Base-by-base conservation (phyloP, 1,140 invertebrate species). In the Octopus sinensis region DNA sequence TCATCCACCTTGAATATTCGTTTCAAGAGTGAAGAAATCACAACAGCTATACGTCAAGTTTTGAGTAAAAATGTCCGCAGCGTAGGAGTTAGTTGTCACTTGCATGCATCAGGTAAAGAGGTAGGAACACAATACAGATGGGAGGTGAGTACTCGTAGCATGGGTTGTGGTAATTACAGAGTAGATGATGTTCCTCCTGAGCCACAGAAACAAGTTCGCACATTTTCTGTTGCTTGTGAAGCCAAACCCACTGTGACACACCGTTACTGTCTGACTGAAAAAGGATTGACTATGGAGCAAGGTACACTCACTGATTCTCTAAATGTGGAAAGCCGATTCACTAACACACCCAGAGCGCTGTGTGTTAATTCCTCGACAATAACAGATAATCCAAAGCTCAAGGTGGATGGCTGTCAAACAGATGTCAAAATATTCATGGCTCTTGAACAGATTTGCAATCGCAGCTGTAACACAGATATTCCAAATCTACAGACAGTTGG, bases 111-210 rank as follows among this genome's bases (percentile, higher is more conserved):
- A 4, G 52, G 43, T 12, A 77, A 51, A 77, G 76, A 77, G 13
- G 52, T 51, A 43, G 76, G 85, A 13, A 79, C 86, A 52, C 84
- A 86, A 68, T 84, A 84, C 79, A 73, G 81, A 5, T 68, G 62
- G 10, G 83, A 84, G 76, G 80, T 81, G 71, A 82, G 85, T 77
- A 76, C 86, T 23, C 51, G 84, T 30, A 80, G 83, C 13, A 83
- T 89, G 53, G 88, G 85, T 75, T 87, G 88, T 43, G 88, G 89
- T 52, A 86, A 87, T 77, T 85, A 86, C 68, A 84, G 84, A 43
- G 84, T 89, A 51, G 89, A 91, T 83, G 87, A 90, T 54, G 88
- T 88, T 17, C 83, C 89, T 4, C 87, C 90, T 54, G 87, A 88
- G 13, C 83, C 89, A 4, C 78, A 85, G 71, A 82, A 84, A 12